Conservation (phyloP, 2,797 vertebrate genomes). For the Zenarchopterus dispar region DNA sequence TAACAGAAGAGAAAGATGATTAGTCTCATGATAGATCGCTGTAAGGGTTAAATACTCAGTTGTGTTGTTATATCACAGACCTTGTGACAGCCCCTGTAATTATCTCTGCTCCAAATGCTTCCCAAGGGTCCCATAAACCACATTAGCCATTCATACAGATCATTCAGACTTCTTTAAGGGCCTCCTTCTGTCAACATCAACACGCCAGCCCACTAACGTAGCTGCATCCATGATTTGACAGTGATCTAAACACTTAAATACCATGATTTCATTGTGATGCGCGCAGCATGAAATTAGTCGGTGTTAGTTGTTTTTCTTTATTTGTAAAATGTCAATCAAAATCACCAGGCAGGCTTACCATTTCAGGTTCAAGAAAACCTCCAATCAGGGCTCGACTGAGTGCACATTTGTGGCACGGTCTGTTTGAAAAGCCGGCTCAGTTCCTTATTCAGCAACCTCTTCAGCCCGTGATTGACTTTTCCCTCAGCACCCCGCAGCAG, state of each 20-base stretch:
- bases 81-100: conserved; percentile 64
- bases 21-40: conserved; percentile 56
- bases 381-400: conserved; percentile 42
- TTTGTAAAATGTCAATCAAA: conserved; percentile 29
- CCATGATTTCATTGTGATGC: conserved; percentile 54
- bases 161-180: conserved; percentile 49
- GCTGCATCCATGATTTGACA: conserved; percentile 53
- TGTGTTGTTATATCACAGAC: conserved; percentile 61
- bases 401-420: conserved; percentile 44
- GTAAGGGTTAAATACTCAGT: conserved; percentile 46
- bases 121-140: conserved; percentile 75
- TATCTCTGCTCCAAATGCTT: conserved; percentile 42
- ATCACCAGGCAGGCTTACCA: conserved; percentile 30
- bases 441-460: conserved; percentile 64
- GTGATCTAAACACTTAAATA: conserved; percentile 54
- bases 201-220: conserved; percentile 28
- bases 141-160: conserved; percentile 68
- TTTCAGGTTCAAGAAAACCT: conserved; percentile 33
- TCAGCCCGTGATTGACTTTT: conserved; percentile 70
- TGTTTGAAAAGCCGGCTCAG: conserved; percentile 53
- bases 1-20: conserved; percentile 40
- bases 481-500: conserved; percentile 66
- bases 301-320: conserved; percentile 35
- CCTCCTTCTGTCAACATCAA: conserved; percentile 41
- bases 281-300: conserved; percentile 31